A percentile compares a stretch with the other conserved stretches of the same genome.
Conservation (phyloP, 2,113 vertebrate genomes). For the Carlito syrichta region DNA sequence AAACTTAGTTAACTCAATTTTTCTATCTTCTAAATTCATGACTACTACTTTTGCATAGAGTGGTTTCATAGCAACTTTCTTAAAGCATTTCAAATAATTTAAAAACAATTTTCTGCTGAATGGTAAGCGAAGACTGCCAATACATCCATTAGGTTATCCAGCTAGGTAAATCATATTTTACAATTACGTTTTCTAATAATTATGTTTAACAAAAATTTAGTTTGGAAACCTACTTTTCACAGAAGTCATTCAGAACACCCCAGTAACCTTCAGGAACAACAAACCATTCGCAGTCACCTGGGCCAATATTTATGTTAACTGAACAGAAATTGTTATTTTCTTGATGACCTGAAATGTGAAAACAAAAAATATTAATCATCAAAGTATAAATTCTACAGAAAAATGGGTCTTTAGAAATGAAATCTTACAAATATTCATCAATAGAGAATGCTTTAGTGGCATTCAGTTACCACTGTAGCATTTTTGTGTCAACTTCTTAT, state of each 20-base stretch:
- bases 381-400: conserved; percentile 34
- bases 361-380: conserved; percentile 39
- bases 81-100: conserved; percentile 35
- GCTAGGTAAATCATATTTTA: conserved; percentile 32
- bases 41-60: background rate
- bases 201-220: conserved; percentile 55
- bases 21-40: conserved; percentile 42
- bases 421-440: conserved; percentile 47
- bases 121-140: conserved; percentile 26
- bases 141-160: background rate
- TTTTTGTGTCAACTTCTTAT: conserved; percentile 22
- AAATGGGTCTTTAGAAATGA: conserved; percentile 6
- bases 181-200: conserved; percentile 46
- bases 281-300: conserved; percentile 99
- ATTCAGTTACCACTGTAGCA: background rate
- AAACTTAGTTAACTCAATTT: conserved; percentile 39
- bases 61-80: background rate
- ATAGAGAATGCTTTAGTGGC: conserved; percentile 23
- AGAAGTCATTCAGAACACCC: conserved; percentile 98
- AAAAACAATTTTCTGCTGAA: conserved; percentile 23
- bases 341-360: conserved; percentile 92
- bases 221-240: conserved; percentile 91
- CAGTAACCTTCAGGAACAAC: conserved; percentile 96
- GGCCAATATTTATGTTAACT: conserved; percentile 99
- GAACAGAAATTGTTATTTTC: conserved; percentile 99